Percentiles rank a stretch among this genome's conserved stretches.
These are phyloP conservation scores for Chrysopilus asiliformis DNA, from an alignment of 2,888 invertebrate genomes.

Conservation along the genomic window DNA sequence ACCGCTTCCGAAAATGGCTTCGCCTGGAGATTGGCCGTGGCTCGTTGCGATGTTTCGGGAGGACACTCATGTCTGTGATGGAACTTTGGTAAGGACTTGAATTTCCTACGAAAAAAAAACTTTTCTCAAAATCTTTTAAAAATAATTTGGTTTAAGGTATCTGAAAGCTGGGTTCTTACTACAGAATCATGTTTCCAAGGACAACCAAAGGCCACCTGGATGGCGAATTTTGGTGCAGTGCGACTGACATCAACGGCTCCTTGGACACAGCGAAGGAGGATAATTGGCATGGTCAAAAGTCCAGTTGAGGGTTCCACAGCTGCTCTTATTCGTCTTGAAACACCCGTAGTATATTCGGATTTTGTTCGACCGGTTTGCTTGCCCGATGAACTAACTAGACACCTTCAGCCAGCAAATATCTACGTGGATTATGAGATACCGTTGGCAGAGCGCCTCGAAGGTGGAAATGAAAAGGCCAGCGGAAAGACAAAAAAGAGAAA, in stretches of 20 bases:
- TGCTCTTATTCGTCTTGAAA: constrained; percentile 66
- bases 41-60: constrained; percentile 70
- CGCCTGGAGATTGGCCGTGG: constrained; percentile 89
- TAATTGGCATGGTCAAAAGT: constrained; percentile 77
- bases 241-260: constrained; percentile 67
- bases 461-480: constrained; percentile 6
- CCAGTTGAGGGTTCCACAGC: constrained; percentile 81
- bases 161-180: constrained; percentile 71
- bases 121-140: neutral
- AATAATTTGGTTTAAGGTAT: constrained; percentile 25
- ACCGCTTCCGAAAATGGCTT: constrained; percentile 53
- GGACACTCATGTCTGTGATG: constrained; percentile 79
- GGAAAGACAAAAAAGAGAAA: constrained; percentile 14
- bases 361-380: constrained; percentile 74
- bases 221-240: constrained; percentile 61
- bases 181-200: constrained; percentile 82
- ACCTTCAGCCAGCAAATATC: constrained; percentile 20
- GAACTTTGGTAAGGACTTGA: constrained; percentile 47
- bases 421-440: constrained; percentile 18
- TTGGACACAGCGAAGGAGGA: constrained; percentile 74
- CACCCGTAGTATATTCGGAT: constrained; percentile 60
- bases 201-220: constrained; percentile 79
- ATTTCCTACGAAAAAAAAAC: neutral
- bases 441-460: constrained; percentile 28
- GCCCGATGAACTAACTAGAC: constrained; percentile 42